Conservation (phyloP, 2,888 invertebrate genomes). For the Augochlorella aurata region DNA sequence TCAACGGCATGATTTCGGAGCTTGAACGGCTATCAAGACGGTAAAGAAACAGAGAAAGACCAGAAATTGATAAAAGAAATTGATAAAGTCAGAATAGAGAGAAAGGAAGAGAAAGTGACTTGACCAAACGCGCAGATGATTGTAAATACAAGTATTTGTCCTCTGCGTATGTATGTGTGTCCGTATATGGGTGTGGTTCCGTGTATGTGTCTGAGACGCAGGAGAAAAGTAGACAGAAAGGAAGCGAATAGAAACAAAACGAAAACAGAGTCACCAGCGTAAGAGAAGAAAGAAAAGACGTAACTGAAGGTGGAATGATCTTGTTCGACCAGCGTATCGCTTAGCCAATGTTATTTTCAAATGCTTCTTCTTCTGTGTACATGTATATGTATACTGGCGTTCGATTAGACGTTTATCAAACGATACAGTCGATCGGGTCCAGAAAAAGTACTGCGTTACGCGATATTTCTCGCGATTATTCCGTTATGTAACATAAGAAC, state of each 20-base stretch:
- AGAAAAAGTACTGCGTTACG: neutral
- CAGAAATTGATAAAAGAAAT: constrained; percentile 30
- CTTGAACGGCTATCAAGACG: neutral
- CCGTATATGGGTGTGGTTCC: neutral
- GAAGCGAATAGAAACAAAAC: constrained; percentile 13
- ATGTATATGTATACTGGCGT: neutral
- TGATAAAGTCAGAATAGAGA: constrained; percentile 44
- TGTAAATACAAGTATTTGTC: constrained; percentile 28
- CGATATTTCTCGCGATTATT: neutral
- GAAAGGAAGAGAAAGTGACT: constrained; percentile 54
- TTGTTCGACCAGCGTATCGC: neutral
- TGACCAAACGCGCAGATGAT: constrained; percentile 36
- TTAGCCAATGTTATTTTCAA: neutral
- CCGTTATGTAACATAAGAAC: constrained; percentile 5
- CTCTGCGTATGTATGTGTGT: neutral
- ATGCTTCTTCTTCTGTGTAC: neutral
- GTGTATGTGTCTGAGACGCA: neutral
- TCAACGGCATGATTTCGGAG: neutral
- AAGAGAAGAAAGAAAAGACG: neutral
- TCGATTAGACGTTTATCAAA: neutral
- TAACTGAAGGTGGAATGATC: constrained; percentile 24
- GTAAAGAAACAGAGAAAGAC: constrained; percentile 31
- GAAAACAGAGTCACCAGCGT: neutral
- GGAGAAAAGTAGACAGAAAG: neutral
- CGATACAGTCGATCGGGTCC: constrained; percentile 1